Percentiles rank a stretch among this genome's conserved stretches.
Conservation (phyloP, 2,113 vertebrate genomes). For the Ctenodactylus gundi region DNA sequence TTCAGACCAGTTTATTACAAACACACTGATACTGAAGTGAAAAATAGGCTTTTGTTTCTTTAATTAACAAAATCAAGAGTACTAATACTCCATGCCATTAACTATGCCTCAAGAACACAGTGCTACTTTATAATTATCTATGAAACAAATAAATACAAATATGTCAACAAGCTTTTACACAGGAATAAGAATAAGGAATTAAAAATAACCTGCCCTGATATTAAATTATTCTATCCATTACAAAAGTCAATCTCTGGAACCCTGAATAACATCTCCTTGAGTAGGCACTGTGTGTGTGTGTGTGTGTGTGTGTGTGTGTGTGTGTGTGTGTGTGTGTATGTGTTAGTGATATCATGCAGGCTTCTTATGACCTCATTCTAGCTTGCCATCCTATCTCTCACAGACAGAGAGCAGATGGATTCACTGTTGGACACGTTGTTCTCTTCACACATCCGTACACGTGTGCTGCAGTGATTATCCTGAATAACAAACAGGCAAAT, state of each 20-base stretch:
- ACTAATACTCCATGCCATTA: not conserved
- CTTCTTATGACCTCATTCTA: not conserved
- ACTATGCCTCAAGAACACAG: not conserved
- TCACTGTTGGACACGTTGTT: not conserved
- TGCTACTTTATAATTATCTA: not conserved
- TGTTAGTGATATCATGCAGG: not conserved
- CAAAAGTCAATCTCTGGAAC: not conserved
- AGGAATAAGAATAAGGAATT: not conserved
- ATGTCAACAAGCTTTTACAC: not conserved
- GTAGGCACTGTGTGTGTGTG: not conserved
- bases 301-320: not conserved
- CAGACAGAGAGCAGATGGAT: not conserved
- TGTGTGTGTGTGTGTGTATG: not conserved
- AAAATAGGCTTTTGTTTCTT: not conserved
- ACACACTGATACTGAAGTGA: not conserved
- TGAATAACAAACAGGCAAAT: not conserved
- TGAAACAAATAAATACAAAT: not conserved
- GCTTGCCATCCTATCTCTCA: not conserved
- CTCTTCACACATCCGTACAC: not conserved
- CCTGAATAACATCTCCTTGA: not conserved
- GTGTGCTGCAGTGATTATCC: not conserved
- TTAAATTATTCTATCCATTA: constrained; percentile 6
- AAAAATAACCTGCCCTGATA: not conserved
- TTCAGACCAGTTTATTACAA: not conserved
- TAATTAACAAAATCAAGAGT: not conserved